Evolutionary conservation across 2,113 vertebrate genomes (phyloP).

Genomic region (Nestor notabilis): DNA sequence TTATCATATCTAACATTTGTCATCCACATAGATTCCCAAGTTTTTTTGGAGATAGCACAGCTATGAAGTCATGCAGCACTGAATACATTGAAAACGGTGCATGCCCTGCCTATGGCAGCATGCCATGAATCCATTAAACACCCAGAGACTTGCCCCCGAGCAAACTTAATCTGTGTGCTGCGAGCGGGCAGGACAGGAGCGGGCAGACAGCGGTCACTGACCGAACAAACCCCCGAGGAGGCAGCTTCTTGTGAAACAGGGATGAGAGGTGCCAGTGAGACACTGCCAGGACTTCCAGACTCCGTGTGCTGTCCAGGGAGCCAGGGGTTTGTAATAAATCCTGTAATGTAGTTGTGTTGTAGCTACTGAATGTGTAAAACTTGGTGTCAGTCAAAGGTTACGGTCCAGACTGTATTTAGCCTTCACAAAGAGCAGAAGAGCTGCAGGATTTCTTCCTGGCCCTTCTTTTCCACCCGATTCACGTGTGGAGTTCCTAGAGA

Average conservation of each 20-base stretch:
- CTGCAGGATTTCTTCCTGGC: background rate
- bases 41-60: background rate
- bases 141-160: background rate
- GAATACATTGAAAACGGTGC: background rate
- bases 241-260: background rate
- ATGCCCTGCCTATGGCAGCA: background rate
- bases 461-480: background rate
- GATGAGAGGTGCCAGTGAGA: background rate
- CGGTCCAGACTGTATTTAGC: background rate
- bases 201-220: background rate
- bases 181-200: rapidly evolving
- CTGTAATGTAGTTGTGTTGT: background rate
- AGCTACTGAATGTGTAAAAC: background rate
- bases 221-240: background rate
- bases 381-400: slow-evolving; percentile 4
- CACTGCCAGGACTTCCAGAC: background rate
- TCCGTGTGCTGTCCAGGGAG: background rate
- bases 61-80: background rate
- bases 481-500: background rate
- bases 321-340: slow-evolving; percentile 1
- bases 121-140: background rate
- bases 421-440: background rate
- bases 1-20: background rate
- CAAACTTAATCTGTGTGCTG: background rate
- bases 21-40: background rate